Base-by-base conservation (phyloP, 2,113 vertebrate genomes). In the Oncorhynchus mykiss region DNA sequence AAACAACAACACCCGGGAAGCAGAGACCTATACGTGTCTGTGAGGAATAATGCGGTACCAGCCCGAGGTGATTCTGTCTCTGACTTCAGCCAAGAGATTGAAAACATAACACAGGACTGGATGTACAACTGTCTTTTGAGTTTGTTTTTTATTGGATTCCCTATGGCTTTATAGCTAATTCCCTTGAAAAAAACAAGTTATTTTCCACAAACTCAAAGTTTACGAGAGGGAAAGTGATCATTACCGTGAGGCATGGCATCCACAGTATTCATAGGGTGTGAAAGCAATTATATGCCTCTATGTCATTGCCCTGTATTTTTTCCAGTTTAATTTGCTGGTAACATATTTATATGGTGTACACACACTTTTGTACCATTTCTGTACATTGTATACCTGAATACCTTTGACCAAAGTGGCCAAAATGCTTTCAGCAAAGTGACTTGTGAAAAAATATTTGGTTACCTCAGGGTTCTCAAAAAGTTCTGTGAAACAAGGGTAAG, bases 1-100 rank as follows among this genome's bases (percentile, higher is more conserved):
- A 87, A 84, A 86, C 67, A 84, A 87, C 83, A 86, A 87, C 54
- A 76, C 49, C 85, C 82, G 34, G 68, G 70, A 71, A 75, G 62
- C 68, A 18, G 75, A 69, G 39, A 62, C 45, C 68, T 22, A 49
- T 31, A 20, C 20, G 62, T 74, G 66, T 18, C 49, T 22, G 8
- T 68, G 79, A 25, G 72, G 68, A 29, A 22, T 16, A 59, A 73
- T 27, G 5, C 0, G 66, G 11, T 60, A 45, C 54, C 59, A 74
- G 22, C 69, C 64, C 27, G 79, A 77, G 2, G 31, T 27, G 25
- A 48, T 71, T 57, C 60, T 73, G 51, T 11, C 22, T 75, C 24
- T 31, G 68, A 62, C 31, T 71, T 84, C 22, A 71, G 78, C 67
- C 62, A 6, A 2, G 75, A 82, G 78, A 81, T 27, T 75, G 60